phyloP scores from a whole-genome alignment of 2,113 vertebrate genomes.

The Ancistrus triradiatus region DNA sequence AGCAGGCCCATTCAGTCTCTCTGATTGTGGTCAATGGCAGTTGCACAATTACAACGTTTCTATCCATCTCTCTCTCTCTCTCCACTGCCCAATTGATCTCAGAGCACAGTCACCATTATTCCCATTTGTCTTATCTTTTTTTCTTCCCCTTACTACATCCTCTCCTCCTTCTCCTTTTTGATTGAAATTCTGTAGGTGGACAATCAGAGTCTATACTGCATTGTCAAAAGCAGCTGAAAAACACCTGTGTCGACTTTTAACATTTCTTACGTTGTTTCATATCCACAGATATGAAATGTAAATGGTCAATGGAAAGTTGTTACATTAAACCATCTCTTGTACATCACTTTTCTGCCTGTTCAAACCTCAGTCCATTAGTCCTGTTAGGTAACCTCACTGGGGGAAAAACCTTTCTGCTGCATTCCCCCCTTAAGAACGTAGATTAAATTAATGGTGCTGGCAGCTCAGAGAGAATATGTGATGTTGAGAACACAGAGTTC shows the following conservation, averaged over 20 bases:
- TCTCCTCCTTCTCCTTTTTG: constrained; percentile 18
- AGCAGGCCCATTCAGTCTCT: constrained; percentile 22
- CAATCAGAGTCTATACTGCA: constrained; percentile 19
- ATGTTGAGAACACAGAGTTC: no score
- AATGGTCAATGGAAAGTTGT: no score
- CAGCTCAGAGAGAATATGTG: no score
- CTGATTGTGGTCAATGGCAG: constrained; percentile 23
- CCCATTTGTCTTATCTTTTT: not conserved
- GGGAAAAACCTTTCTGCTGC: no score
- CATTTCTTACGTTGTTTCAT: no score
- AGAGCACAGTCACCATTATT: constrained; percentile 5
- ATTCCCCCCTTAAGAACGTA: no score
- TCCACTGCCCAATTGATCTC: constrained; percentile 38
- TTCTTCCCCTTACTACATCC: not conserved
- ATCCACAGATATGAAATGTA: no score
- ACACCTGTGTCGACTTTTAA: not conserved
- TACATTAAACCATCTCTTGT: no score
- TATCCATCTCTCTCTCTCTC: constrained; percentile 2
- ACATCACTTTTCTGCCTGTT: no score
- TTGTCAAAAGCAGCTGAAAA: constrained; percentile 2
- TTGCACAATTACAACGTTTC: not conserved
- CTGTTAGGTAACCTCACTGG: no score
- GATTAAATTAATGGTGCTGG: no score
- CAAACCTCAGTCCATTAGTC: no score
- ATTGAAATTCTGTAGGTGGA: constrained; percentile 6